Evolutionary conservation across 2,113 vertebrate genomes (phyloP), one percentile per base, ranked within the genome.

Genomic region (Epinephelus fuscoguttatus): DNA sequence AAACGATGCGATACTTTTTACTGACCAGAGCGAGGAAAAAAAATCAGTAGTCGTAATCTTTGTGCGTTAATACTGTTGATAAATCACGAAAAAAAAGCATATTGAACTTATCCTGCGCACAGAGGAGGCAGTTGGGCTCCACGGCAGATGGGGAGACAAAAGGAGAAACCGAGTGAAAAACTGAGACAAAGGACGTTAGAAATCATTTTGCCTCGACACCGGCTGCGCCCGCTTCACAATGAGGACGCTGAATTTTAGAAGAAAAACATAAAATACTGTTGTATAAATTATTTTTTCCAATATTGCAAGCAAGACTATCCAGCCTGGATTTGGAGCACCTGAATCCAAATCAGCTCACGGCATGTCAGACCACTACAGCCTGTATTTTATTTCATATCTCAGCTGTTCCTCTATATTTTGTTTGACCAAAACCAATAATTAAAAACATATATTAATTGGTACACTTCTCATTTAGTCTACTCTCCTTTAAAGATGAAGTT

Each of bases 81-180:
- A 56, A 67, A 80, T 77, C 7, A 53, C 33, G 33, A 56, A 4
- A 25, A 11, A 30, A 40, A 81, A 63, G 37, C 62, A 52, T 14
- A n/a, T 27, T 73, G 73, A 90, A 91, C 63, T 92, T 91, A 27
- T 88, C 25, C 8, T 74, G 84, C 69, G 77, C 75, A 12, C 60
- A 64, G 80, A 78, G 57, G 75, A 90, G 90, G 59, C 90, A 88
- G 91, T 90, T 92, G 81, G 86, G 79, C 70, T 86, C 50, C 68
- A 45, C 78, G 84, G 87, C 94, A 95, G 93, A 95, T 95, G 94
- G 92, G 83, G 77, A 93, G 85, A 96, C 94, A 96, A 95, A 94
- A 90, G 94, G 85, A 89, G 90, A 95, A 94, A 91, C 91, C 85
- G 89, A 93, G 68, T 89, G 93, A 93, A 93, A 94, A 92, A 86